Base-by-base conservation (phyloP, 2,113 vertebrate species). In the Sclerurus mexicanus region DNA sequence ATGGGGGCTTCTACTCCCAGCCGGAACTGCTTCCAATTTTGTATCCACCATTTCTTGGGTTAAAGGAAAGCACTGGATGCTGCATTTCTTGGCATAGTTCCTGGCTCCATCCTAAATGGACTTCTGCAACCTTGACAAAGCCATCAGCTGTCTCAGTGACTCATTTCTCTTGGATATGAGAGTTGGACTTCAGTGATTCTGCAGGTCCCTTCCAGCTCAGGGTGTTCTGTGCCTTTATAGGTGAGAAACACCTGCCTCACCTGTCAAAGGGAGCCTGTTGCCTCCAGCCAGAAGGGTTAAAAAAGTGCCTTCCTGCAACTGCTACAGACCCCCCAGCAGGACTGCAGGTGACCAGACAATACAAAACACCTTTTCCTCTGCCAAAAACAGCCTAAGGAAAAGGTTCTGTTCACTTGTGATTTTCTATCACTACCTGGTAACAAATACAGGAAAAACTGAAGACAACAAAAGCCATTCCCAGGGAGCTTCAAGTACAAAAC, bases 221-320 rank as follows among this genome's bases (percentile, higher is more conserved):
- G 40, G 28, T 28, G 28, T 37, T 77, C 19, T 7, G 50, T 20
- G 40, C 9, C 40, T 71, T 67, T 21, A 25, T 3, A 25, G 18
- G 42, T 15, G 39, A 80, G 35, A 50, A 78, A 17, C 24, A 46
- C 17, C 40, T 35, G 40, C 52, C 13, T 49, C 37, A 0, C 11
- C 10, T 5, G 22, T 30, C 73, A 59, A 85, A 69, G 49, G 4
- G 12, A 4, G 0, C 4, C 1, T 3, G 0, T 2, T 14, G 55
- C 39, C 73, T 62, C 35, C 58, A 59, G 14, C 18, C 33, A 62
- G 33, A 91, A 42, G 33, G 10, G 39, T 9, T 44, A 69, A 14
- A 23, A 0, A 55, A 82, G 17, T 16, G 16, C 27, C 39, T 33
- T 37, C 53, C 22, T 67, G 53, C 7, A 56, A 5, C 12, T n/a